Evolutionary conservation across 2,797 vertebrate genomes (phyloP).

Genomic region (Helicolenus hilgendorfi): DNA sequence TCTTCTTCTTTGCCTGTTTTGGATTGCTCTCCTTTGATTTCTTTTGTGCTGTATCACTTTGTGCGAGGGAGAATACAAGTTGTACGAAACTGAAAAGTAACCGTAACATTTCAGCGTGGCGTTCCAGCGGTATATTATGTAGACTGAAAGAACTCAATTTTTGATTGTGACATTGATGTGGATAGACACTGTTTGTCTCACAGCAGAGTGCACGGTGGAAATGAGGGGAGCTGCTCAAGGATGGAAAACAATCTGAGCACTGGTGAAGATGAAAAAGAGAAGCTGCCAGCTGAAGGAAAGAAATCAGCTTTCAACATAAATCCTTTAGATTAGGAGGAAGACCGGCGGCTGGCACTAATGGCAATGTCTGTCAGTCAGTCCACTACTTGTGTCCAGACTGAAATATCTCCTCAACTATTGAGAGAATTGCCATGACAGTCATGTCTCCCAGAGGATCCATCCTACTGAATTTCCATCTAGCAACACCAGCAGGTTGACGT

Average conservation of each 20-base stretch:
- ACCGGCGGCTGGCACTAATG: neutral
- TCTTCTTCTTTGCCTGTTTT: neutral
- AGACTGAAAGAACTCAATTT: neutral
- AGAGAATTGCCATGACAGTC: neutral
- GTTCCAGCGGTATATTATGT: neutral
- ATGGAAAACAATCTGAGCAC: neutral
- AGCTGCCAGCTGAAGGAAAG: neutral
- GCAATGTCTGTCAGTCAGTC: neutral
- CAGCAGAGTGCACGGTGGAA: neutral
- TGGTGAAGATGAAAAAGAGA: neutral
- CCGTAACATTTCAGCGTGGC: neutral
- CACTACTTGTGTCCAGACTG: neutral
- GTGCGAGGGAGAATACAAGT: neutral
- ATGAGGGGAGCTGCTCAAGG: neutral
- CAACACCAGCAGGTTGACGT: neutral
- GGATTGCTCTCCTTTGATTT: constrained; percentile 22
- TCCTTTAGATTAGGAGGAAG: neutral
- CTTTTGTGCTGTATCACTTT: neutral
- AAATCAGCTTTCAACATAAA: neutral
- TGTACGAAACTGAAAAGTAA: neutral
- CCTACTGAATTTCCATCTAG: neutral
- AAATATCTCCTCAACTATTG: neutral
- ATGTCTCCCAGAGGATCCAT: neutral
- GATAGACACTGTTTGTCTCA: neutral
- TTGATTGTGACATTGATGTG: neutral